These are phyloP conservation scores for Diogma glabrata DNA, from an alignment of 2,888 invertebrate genomes.

Conservation along the genomic window DNA sequence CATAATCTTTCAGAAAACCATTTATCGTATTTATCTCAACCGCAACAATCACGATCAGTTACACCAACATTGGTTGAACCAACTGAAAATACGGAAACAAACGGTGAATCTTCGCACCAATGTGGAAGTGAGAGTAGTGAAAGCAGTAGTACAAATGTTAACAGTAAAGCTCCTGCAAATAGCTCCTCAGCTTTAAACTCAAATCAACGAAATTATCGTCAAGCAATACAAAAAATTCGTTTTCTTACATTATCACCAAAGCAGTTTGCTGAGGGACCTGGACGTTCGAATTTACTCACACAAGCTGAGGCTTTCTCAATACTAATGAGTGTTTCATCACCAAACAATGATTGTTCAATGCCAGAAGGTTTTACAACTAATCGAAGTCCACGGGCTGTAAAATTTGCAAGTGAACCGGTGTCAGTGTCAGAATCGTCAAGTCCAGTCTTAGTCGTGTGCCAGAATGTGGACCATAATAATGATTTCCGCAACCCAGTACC, in stretches of 20 bases:
- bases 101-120: no score
- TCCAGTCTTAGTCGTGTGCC: conserved; percentile 36
- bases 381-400: conserved; percentile 20
- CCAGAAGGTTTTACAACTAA: conserved; percentile 59
- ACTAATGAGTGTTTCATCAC: conserved; percentile 70
- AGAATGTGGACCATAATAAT: conserved; percentile 29
- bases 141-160: background rate
- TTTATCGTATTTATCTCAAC: no score
- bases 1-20: no score
- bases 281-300: conserved; percentile 57
- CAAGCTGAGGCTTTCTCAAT: conserved; percentile 71
- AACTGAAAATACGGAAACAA: no score
- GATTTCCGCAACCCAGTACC: conserved; percentile 3
- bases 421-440: conserved; percentile 34
- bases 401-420: conserved; percentile 11
- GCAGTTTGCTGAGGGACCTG: conserved; percentile 75
- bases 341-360: conserved; percentile 55
- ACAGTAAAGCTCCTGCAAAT: background rate
- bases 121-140: no score
- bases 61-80: no score
- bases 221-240: conserved; percentile 62
- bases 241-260: conserved; percentile 69
- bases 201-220: conserved; percentile 34
- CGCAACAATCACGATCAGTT: no score
- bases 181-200: no score